These are phyloP conservation scores for Falcunculus frontatus DNA, from an alignment of 2,113 vertebrate species.

Conservation along the genomic window DNA sequence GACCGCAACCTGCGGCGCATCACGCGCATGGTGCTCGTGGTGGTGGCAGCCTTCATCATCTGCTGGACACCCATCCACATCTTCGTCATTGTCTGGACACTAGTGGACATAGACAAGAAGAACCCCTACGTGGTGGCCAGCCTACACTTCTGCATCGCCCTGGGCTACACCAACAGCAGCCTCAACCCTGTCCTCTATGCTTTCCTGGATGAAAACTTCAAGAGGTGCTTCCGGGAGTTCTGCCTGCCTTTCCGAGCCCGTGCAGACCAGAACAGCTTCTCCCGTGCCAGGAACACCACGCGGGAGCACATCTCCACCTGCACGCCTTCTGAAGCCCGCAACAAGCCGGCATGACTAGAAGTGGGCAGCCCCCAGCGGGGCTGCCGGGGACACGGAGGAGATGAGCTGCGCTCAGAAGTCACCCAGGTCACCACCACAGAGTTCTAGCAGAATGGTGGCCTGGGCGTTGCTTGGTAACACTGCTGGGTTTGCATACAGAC, in stretches of 20 bases:
- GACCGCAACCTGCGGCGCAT: slow-evolving; percentile 90
- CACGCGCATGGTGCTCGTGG: slow-evolving; percentile 95
- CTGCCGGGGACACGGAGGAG: slow-evolving; percentile 44
- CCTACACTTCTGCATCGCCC: slow-evolving; percentile 94
- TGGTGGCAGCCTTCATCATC: slow-evolving; percentile 94
- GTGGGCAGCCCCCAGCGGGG: slow-evolving; percentile 49
- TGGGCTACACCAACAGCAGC: slow-evolving; percentile 97
- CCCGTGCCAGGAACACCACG: slow-evolving; percentile 70
- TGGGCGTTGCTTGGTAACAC: rapidly evolving
- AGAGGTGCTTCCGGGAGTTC: slow-evolving; percentile 92
- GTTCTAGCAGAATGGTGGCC: slow-evolving; percentile 37
- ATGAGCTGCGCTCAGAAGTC: slow-evolving; percentile 76
- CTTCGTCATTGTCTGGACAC: slow-evolving; percentile 91
- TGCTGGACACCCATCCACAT: slow-evolving; percentile 98
- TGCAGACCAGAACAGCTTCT: slow-evolving; percentile 81
- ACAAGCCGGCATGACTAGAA: slow-evolving; percentile 82
- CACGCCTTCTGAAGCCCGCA: slow-evolving; percentile 59
- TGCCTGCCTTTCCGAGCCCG: slow-evolving; percentile 81
- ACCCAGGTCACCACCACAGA: slow-evolving; percentile 80
- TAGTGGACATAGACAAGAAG: slow-evolving; percentile 83
- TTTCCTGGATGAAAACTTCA: slow-evolving; percentile 97
- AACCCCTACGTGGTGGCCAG: slow-evolving; percentile 85
- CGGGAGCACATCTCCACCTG: slow-evolving; percentile 82
- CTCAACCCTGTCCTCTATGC: slow-evolving; percentile 95
- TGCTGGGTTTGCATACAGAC: background rate